A percentile compares a stretch with the other conserved stretches of the same genome.
Evolutionary conservation across 2,888 invertebrate species (phyloP).

Genomic region (Flabesymbios commensalis): DNA sequence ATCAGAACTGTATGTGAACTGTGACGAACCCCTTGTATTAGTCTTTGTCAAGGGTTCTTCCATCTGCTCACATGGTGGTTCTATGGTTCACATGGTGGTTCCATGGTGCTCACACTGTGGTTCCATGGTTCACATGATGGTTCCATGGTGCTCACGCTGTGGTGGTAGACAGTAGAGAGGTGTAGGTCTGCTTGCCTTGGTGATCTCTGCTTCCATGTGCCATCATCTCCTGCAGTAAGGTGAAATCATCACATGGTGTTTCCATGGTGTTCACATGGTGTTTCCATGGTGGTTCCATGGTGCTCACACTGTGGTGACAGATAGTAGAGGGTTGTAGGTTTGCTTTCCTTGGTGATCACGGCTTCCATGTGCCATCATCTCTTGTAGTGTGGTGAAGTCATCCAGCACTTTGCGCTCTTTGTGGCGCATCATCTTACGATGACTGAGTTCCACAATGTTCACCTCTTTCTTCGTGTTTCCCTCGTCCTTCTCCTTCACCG

Average conservation of each 20-base stretch:
- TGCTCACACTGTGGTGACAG: slow-evolving; percentile 62
- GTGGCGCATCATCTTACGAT: slow-evolving; percentile 69
- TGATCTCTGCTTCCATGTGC: slow-evolving; percentile 64
- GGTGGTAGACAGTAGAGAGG: slow-evolving; percentile 62
- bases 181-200: slow-evolving; percentile 48
- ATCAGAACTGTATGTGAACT: no score
- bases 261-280: no score
- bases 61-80: no score
- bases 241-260: slow-evolving; percentile 69
- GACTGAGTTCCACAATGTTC: slow-evolving; percentile 63
- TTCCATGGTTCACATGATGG: no score
- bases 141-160: slow-evolving; percentile 58
- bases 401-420: slow-evolving; percentile 63
- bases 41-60: no score
- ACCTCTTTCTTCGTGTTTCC: slow-evolving; percentile 53
- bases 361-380: slow-evolving; percentile 67
- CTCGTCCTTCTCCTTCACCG: slow-evolving; percentile 58
- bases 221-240: slow-evolving; percentile 68
- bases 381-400: slow-evolving; percentile 68
- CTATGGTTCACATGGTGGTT: no score
- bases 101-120: no score
- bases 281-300: no score
- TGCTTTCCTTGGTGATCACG: slow-evolving; percentile 43
- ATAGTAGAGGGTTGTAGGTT: slow-evolving; percentile 59
- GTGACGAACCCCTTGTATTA: no score